Conservation (phyloP, 2,797 vertebrate genomes). For the Alectoris magna region DNA sequence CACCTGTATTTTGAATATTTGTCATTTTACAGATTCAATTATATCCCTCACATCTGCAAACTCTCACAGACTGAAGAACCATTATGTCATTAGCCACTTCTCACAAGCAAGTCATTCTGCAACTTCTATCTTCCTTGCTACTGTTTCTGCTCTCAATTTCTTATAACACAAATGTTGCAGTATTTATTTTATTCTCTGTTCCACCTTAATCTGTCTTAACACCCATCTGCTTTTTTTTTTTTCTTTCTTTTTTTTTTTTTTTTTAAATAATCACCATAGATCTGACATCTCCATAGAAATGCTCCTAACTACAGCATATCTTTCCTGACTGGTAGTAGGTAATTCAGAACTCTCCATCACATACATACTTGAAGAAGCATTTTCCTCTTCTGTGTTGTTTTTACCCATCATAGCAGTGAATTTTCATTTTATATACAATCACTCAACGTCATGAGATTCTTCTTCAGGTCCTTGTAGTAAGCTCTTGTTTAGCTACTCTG, state of each 20-base stretch:
- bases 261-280: background rate
- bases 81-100: background rate
- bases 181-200: background rate
- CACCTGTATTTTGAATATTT: background rate
- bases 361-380: background rate
- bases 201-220: background rate
- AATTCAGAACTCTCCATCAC: background rate
- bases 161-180: background rate
- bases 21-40: background rate
- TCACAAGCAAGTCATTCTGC: background rate
- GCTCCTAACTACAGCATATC: background rate
- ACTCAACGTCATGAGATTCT: background rate
- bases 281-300: background rate
- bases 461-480: background rate
- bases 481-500: background rate
- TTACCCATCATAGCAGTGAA: background rate
- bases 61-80: background rate
- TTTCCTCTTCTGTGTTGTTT: background rate
- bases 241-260: too few species aligned
- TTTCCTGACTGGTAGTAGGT: background rate
- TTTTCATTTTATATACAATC: background rate
- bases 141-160: background rate
- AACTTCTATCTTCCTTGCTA: background rate
- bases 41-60: background rate
- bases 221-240: background rate